Percentiles rank a stretch among this genome's conserved stretches.
Evolutionary conservation across 1,140 invertebrate species (phyloP).

Genomic region (Araneus ventricosus): DNA sequence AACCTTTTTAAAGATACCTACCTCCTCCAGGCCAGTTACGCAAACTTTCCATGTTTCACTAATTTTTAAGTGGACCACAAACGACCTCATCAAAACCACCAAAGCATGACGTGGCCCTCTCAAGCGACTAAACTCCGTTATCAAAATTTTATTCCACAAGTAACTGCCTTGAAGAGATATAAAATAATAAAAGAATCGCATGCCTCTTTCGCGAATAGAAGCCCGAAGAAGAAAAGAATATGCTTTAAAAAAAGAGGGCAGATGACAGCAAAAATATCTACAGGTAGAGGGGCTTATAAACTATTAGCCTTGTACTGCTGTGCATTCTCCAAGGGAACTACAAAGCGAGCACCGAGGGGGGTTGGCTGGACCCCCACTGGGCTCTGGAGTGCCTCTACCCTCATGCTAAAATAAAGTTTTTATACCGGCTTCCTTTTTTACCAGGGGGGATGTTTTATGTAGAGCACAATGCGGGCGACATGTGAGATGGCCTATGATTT

Average conservation of each 20-base stretch:
- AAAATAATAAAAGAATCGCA: neutral
- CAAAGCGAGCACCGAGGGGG: conserved; percentile 28
- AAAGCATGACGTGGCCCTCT: neutral
- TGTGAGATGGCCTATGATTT: conserved; percentile 64
- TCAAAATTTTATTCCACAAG: neutral
- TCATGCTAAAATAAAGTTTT: conserved; percentile 71
- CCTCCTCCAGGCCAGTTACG: no score
- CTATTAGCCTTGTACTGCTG: conserved; percentile 60
- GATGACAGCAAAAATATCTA: conserved; percentile 13
- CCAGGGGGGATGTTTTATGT: conserved; percentile 51
- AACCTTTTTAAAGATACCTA: no score
- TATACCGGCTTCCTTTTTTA: conserved; percentile 53
- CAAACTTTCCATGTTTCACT: no score
- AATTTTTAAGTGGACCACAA: no score
- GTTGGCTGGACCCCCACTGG: conserved; percentile 10
- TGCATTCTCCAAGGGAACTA: neutral
- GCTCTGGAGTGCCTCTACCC: conserved; percentile 64
- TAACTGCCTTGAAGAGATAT: neutral
- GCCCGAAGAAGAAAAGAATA: conserved; percentile 20
- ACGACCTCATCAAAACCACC: neutral
- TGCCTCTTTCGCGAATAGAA: neutral
- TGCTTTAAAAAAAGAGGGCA: neutral
- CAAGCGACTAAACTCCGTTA: neutral
- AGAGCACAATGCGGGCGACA: conserved; percentile 62
- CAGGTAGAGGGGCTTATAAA: conserved; percentile 66